Evolutionary conservation across 2,113 vertebrate genomes (phyloP).

Genomic region (Ardeotis arabs): DNA sequence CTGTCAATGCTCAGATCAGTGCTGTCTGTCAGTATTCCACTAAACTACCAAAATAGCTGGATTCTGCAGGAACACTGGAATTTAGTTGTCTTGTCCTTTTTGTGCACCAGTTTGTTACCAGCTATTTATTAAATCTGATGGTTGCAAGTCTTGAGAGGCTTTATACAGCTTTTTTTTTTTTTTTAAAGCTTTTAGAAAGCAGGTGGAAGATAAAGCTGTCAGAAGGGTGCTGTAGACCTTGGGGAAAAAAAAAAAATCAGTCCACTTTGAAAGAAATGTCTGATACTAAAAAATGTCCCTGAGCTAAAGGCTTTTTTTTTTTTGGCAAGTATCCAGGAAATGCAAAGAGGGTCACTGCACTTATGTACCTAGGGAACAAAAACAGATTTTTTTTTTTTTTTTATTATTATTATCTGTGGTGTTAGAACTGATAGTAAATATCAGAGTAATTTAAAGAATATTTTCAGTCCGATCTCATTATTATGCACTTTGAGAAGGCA

Average conservation of each 20-base stretch:
- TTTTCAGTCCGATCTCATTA: background rate
- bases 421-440: background rate
- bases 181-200: background rate
- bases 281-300: background rate
- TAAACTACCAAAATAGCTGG: background rate
- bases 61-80: background rate
- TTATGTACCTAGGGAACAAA: background rate
- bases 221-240: background rate
- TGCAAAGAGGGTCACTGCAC: background rate
- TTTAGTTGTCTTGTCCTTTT: background rate
- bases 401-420: background rate
- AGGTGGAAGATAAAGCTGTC: conserved; percentile 12
- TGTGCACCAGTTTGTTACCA: background rate
- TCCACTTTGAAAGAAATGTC: background rate
- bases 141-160: background rate
- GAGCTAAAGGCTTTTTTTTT: background rate
- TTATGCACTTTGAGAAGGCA: background rate
- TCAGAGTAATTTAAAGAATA: background rate
- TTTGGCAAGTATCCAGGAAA: background rate
- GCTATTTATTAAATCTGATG: background rate
- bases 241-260: background rate
- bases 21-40: background rate
- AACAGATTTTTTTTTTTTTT: background rate
- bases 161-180: background rate
- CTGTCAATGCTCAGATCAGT: background rate